Conservation (phyloP, 1,140 invertebrate species). For the Solenopsis fugax region DNA sequence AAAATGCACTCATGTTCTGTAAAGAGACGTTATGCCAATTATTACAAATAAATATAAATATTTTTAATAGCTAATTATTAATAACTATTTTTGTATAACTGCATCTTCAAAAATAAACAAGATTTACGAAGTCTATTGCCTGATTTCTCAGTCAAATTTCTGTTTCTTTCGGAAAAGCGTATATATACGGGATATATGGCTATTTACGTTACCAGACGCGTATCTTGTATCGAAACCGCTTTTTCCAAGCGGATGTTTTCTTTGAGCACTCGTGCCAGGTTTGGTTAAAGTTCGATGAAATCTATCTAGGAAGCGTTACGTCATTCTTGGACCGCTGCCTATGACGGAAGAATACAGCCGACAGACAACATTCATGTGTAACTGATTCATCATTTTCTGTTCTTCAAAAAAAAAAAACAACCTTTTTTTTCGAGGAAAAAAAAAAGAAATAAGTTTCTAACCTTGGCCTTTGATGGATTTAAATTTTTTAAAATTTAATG, state of each 20-base stretch:
- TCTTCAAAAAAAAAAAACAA: background rate
- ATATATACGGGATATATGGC: no score
- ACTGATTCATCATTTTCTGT: conserved; percentile 2
- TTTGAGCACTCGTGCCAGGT: conserved; percentile 27
- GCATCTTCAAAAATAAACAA: background rate
- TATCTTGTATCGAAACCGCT: conserved; percentile 61
- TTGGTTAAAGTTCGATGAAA: conserved; percentile 60
- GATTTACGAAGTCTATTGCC: background rate
- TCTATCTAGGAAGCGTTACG: conserved; percentile 74
- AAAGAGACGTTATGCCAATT: conserved; percentile 9
- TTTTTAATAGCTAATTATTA: no score
- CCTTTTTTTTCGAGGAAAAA: background rate
- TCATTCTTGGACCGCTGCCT: conserved; percentile 70
- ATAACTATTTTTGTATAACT: background rate
- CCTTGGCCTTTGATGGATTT: background rate
- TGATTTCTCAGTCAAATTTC: conserved; percentile 4
- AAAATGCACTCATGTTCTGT: background rate
- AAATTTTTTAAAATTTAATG: background rate
- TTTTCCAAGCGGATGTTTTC: conserved; percentile 54
- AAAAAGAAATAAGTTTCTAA: background rate
- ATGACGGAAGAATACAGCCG: background rate
- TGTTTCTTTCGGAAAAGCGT: background rate
- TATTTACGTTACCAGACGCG: conserved; percentile 72
- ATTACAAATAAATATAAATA: background rate
- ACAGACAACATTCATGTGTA: background rate